These are phyloP conservation scores for Oscheius sp. DNA, from an alignment of 2,888 invertebrate species.

Conservation along the genomic window DNA sequence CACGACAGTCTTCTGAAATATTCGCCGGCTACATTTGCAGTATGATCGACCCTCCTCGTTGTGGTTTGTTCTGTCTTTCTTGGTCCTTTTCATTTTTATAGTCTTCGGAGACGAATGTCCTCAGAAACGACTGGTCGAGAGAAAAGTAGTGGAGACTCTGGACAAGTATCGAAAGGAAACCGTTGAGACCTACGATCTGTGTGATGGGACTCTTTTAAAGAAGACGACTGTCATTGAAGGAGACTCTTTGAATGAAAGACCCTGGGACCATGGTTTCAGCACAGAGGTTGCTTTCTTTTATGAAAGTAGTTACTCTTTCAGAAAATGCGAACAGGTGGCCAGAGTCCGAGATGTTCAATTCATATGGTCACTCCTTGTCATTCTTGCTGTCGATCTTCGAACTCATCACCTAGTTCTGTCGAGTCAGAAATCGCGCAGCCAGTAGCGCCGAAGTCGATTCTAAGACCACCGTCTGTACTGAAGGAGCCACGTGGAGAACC, in stretches of 20 bases:
- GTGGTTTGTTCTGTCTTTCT: slow-evolving; percentile 22
- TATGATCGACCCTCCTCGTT: slow-evolving; percentile 25
- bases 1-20: slow-evolving; percentile 22
- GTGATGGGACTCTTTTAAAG: slow-evolving; percentile 26
- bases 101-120: slow-evolving; percentile 21
- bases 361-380: not conserved
- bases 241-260: not conserved
- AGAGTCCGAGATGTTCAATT: not conserved
- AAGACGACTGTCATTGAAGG: slow-evolving; percentile 17
- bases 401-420: not conserved
- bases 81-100: not conserved
- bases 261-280: not conserved
- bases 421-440: not conserved
- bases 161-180: slow-evolving; percentile 30
- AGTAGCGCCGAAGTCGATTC: not conserved
- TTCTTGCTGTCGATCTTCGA: not conserved
- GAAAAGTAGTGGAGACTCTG: slow-evolving; percentile 12
- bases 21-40: not conserved
- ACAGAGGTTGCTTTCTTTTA: slow-evolving; percentile 1
- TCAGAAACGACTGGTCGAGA: slow-evolving; percentile 10
- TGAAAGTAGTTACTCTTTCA: not conserved
- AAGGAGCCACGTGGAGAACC: not conserved
- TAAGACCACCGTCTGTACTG: not conserved
- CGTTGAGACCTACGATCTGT: slow-evolving; percentile 15
- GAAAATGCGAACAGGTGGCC: not conserved